Base-by-base conservation (phyloP, 2,113 vertebrate species). In the Bufo gargarizans region DNA sequence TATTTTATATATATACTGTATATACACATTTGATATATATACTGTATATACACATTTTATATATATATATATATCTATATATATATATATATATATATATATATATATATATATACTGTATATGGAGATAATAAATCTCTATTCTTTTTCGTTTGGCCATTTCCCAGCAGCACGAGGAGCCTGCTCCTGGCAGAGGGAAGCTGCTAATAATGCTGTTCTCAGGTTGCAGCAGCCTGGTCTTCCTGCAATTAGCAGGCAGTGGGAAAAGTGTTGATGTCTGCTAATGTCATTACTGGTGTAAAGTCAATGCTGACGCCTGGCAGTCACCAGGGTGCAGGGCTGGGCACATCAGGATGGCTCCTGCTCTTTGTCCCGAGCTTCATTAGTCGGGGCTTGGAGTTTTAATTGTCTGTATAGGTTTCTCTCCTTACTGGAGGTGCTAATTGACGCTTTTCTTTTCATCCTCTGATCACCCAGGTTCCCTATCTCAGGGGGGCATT, bases 211-310 rank as follows among this genome's bases (percentile, higher is more conserved):
- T 80, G 85, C 63, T 80, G 77, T 56, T 65, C 33, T 80, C 77
- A 80, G 59, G 50, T 82, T 74, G 17, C 69, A 71, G 61, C 12
- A 55, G 59, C 12, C 45, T 77, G 56, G 63, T 14, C 58, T 86
- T 63, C 53, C 17, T 77, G 19, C 82, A 83, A 88, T 88, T 88
- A 88, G 11, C 80, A 82, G 22, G 43, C 65, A 47, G 67, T 76
- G 79, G 72, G 63, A 63, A 33, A 88, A 67, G 81, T 88, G 87
- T 84, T 84, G 87, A 59, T 88, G 87, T 47, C 71, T 88, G 79
- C 87, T 88, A 88, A 88, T 88, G 80, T 59, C 87, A 88, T 88
- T 88, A 84, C 72, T 83, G 86, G 72, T 88, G 71, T 53, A 77
- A 88, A 88, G 87, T 88, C 87, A 88, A 55, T 88, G 45, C 50